Evolutionary conservation across 2,888 invertebrate genomes (phyloP), one percentile per base, ranked within the genome.

Genomic region (Drosophila paranaensis): DNA sequence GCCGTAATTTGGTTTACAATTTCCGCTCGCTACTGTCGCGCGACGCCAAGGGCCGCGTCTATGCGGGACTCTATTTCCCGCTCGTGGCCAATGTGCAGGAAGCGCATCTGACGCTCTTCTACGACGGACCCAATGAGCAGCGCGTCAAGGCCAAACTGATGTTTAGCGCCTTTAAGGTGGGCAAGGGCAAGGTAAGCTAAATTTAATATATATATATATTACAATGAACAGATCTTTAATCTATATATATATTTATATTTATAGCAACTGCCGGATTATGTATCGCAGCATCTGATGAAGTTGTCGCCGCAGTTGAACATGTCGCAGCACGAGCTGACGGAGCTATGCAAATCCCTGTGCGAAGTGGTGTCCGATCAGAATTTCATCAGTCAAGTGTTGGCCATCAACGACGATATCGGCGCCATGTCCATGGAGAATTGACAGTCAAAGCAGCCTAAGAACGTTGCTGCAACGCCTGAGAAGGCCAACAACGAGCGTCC

Each of bases 1-100:
- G 98, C 88, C 95, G 98, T 83, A 98, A 98, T 92, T 93, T 98
- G 87, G 96, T 97, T 27, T 98, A 97, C 94, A 96, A 96, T 90
- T 94, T 82, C 92, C 94, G 96, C 91, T 97, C 96, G 91, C 94
- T 97, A 56, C 93, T 98, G 60, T 95, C 96, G 6, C 95, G 98
- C 60, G 96, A 97, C 92, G 96, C 95, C 77, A 97, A 97, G 87
- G 97, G 97, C 55, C 95, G 96, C 81, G 94, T 97, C 8, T 94
- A 95, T 40, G 97, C 98, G 55, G 98, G 98, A 27, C 93, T 98
- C 67, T 98, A 97, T 93, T 97, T 98, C 92, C 96, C 97, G 48
- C 94, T 97, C 40, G 94, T 97, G 58, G 94, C 95, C 77, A 93
- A 90, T 88, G 91, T 89, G 89, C 93, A 88, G 76, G 96, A 96